Evolutionary conservation across 2,113 vertebrate genomes (phyloP), one percentile per base, ranked within the genome.

Genomic region (Rutilus rutilus): DNA sequence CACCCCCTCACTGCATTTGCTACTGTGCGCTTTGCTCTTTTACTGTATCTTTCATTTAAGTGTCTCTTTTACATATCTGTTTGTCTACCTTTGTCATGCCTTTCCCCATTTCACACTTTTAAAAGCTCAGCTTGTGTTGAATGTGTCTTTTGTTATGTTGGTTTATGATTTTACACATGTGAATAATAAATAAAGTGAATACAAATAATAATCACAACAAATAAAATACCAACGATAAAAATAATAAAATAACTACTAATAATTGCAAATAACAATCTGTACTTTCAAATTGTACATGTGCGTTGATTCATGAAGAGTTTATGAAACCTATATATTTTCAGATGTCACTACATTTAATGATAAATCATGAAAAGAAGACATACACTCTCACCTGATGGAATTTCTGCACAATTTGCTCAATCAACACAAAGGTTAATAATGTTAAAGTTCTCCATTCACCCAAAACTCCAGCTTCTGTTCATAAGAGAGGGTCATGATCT

Each of bases 351-450:
- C 23, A 73, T 84, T 79, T 67, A 76, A 62, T 5, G 52, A 71
- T 57, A 81, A 21, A 21, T 33, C 36, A 84, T 84, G 82, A 89
- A 85, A 42, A 54, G 75, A 36, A 54, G 42, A 77, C 27, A 62
- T 36, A 69, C 25, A 82, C 52, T 75, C 33, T 33, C 47, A 42
- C 50, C 54, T 87, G 84, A 89, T 90, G 85, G 78, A 83, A 88
- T 91, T 91, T 91, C 90, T 88, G 89, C 88, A 74, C 90, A 89
- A 91, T 91, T 91, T 91, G 78, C 83, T 89, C 78, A 84, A 85
- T 85, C 84, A 88, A 21, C 76, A 71, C 36, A 33, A 78, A 86
- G 88, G 88, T 90, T 91, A 90, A 82, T 83, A 78, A 87, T 76
- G 65, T 76, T 89, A 77, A 89, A 80, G 80, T 71, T 78, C 85